Evolutionary conservation across 1,140 invertebrate genomes (phyloP).

Genomic region (Trachymyrmex cornetzi): DNA sequence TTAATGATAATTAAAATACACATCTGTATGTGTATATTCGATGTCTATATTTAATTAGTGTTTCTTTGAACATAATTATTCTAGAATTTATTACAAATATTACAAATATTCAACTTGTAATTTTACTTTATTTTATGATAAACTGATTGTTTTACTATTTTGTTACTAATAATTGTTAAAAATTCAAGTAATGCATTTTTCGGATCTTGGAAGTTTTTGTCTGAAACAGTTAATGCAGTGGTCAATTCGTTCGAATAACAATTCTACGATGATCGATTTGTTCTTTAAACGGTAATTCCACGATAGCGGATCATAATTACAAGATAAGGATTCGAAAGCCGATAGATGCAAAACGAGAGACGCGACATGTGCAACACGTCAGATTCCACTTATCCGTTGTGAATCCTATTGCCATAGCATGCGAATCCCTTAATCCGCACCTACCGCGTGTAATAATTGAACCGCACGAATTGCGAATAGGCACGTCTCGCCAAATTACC

Average conservation of each 20-base stretch:
- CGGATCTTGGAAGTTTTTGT: background rate
- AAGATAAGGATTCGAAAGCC: background rate
- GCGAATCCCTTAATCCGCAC: slow-evolving; percentile 47
- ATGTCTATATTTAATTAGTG: too few species aligned
- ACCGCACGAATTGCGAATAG: slow-evolving; percentile 39
- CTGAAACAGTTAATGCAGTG: background rate
- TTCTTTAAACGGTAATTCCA: background rate
- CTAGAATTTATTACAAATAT: background rate
- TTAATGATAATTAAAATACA: background rate
- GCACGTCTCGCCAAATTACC: slow-evolving; percentile 87
- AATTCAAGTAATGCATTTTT: background rate
- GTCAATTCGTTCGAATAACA: background rate
- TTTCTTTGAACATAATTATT: background rate
- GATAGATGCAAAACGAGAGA: background rate
- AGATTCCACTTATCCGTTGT: slow-evolving; percentile 38
- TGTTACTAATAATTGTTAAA: background rate
- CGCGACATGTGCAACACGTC: background rate
- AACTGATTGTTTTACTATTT: background rate
- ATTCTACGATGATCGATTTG: background rate
- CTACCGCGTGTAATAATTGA: slow-evolving; percentile 51
- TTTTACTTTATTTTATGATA: background rate
- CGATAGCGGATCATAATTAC: background rate
- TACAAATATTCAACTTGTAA: background rate
- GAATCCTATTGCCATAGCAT: slow-evolving; percentile 8
- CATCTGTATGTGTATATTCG: too few species aligned